Evolutionary conservation across 2,888 invertebrate genomes (phyloP).

Genomic region (Agonopterix subpropinquella): DNA sequence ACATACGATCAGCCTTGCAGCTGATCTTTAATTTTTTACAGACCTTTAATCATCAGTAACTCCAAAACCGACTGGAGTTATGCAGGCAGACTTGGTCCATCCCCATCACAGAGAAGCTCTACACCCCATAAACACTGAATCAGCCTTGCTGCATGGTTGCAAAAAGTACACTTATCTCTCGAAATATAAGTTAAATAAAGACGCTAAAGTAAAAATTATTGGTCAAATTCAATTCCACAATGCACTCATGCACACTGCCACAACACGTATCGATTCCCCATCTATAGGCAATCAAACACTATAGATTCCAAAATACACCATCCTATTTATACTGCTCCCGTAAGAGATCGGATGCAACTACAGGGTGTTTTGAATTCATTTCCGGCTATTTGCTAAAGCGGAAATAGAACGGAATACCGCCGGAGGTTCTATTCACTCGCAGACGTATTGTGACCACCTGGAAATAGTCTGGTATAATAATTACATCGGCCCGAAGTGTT

Average conservation of each 20-base stretch:
- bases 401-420: constrained; percentile 53
- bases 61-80: no score
- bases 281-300: constrained; percentile 11
- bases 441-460: constrained; percentile 37
- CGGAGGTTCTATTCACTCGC: constrained; percentile 46
- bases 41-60: no score
- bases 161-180: no score
- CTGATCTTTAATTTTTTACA: no score
- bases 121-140: no score
- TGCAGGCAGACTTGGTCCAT: no score
- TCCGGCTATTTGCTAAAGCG: constrained; percentile 56
- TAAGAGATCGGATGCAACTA: constrained; percentile 47
- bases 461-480: constrained; percentile 12
- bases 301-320: constrained; percentile 19
- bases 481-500: constrained; percentile 1
- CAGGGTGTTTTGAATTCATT: constrained; percentile 66
- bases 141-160: no score
- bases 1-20: no score
- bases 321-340: constrained; percentile 25
- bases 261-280: neutral
- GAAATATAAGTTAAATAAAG: no score
- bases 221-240: neutral
- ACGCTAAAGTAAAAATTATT: neutral
- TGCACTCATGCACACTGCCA: no score
- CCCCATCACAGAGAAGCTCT: no score